These are phyloP conservation scores for Tokudaia muenninki DNA, from an alignment of 2,797 vertebrate genomes.

Conservation along the genomic window DNA sequence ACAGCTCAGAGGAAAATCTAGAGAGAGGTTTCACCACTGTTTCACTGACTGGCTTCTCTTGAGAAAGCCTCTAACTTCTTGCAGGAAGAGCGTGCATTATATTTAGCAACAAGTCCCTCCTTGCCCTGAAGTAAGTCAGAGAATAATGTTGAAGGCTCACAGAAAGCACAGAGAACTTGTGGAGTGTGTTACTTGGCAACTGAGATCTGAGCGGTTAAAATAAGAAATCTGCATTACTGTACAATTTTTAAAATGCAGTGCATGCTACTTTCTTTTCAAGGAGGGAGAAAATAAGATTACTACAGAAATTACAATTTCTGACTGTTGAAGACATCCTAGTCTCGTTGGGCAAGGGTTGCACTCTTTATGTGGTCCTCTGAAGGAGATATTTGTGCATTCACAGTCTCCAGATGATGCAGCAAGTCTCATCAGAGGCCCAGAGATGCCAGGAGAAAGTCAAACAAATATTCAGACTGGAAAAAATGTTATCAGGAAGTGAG, in stretches of 20 bases:
- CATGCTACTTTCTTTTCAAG: conserved; percentile 24
- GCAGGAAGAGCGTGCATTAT: conserved; percentile 63
- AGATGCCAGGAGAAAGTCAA: conserved; percentile 63
- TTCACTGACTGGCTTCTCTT: conserved; percentile 33
- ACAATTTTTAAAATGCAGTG: conserved; percentile 61
- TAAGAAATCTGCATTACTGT: conserved; percentile 72
- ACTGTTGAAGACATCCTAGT: conserved; percentile 33
- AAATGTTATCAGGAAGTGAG: conserved; percentile 81
- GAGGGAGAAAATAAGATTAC: neutral
- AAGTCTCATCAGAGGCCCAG: conserved; percentile 40
- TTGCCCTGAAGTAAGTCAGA: conserved; percentile 76
- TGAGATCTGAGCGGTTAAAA: conserved; percentile 76
- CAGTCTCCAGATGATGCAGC: conserved; percentile 2
- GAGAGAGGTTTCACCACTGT: conserved; percentile 68
- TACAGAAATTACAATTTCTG: neutral
- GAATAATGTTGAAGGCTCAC: conserved; percentile 60
- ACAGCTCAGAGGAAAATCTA: conserved; percentile 68
- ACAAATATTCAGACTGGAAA: conserved; percentile 74
- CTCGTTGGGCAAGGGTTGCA: neutral
- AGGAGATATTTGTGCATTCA: neutral
- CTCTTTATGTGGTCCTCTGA: neutral
- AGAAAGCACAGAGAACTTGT: conserved; percentile 68
- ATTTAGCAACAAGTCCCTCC: conserved; percentile 75
- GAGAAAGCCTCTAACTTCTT: conserved; percentile 77
- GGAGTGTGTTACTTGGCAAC: conserved; percentile 83